Evolutionary conservation across 2,797 vertebrate genomes (phyloP).

Genomic region (Labroides dimidiatus): DNA sequence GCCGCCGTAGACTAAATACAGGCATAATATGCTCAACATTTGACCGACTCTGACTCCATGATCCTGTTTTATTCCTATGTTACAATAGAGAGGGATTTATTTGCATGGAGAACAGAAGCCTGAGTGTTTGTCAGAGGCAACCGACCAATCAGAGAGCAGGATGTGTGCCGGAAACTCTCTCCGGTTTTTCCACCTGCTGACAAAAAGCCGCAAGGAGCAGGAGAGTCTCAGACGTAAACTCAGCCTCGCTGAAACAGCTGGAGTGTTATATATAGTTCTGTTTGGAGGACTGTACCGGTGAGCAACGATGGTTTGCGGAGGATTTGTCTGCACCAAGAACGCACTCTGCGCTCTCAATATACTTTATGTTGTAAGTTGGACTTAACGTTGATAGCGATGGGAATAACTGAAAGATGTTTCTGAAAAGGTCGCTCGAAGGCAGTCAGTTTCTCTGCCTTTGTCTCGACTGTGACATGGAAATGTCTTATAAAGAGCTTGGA

Average conservation of each 20-base stretch:
- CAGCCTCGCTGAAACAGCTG: background rate
- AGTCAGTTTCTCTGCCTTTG: background rate
- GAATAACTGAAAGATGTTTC: no score
- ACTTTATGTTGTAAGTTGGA: slow-evolving; percentile 65
- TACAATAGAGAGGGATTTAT: background rate
- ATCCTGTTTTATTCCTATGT: background rate
- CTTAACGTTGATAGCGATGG: background rate
- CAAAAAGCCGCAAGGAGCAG: background rate
- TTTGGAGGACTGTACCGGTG: background rate
- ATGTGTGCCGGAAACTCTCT: slow-evolving; percentile 24
- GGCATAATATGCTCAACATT: background rate
- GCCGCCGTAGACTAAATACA: no score
- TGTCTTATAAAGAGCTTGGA: background rate
- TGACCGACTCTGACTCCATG: background rate
- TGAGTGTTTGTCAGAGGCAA: background rate
- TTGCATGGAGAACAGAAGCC: background rate
- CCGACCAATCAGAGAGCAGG: slow-evolving; percentile 59
- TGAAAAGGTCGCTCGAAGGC: background rate
- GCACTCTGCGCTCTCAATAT: slow-evolving; percentile 71
- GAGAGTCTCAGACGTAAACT: background rate
- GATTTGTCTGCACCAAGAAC: slow-evolving; percentile 70
- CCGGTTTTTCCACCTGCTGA: background rate
- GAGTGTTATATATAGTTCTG: no score
- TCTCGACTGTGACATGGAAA: background rate
- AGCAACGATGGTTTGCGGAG: slow-evolving; percentile 67